Base-by-base conservation (phyloP, 2,888 invertebrate genomes). In the Cartodere bifasciata region DNA sequence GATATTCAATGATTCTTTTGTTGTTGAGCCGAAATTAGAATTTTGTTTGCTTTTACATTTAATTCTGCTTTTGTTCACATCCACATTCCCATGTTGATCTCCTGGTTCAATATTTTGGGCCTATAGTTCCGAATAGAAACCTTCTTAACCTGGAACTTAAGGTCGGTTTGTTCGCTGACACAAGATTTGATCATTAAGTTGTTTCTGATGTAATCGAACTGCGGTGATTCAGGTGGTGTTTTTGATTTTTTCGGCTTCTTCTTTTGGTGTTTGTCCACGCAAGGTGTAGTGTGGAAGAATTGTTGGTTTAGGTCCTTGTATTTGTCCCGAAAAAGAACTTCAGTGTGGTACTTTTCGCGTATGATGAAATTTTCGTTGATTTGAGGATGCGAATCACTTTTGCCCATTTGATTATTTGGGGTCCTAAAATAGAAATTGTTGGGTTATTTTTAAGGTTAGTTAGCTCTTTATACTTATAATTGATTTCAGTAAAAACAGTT, bases 101-200 rank as follows among this genome's bases (percentile, higher is more conserved):
- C 68, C 35, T 70, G 68, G 13, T 68, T 65, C 23, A 78, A 56
- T 36, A 75, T 75, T 54, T 78, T 79, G 12, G 79, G 79, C 12
- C 75, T 78, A 43, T 79, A 79, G 53, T 78, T 77, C 41, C 79
- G 65, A 41, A 79, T 73, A 26, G 76, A 32, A 62, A 67, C 43
- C 64, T 71, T 52, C 67, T 74, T 37, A 52, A 53, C 40, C 56
- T 61, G 53, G 55, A 64, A 44, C 58, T 51, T 37, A 16, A 43
- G 34, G 30, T 50, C 38, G 23, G 44, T 37, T 33, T 62, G 57
- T 24, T 61, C 63, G 28, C 64, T 62, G 37, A 69, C 48, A 44
- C 67, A 65, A 2, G 65, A 65, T 47, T 70, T 70, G 27, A 70
- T 68, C 35, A 65, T 64, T 32, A 70, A 51, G 43, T 70, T 68